Evolutionary conservation across 2,888 invertebrate genomes (phyloP).

Genomic region (Drosophila kanekoi): DNA sequence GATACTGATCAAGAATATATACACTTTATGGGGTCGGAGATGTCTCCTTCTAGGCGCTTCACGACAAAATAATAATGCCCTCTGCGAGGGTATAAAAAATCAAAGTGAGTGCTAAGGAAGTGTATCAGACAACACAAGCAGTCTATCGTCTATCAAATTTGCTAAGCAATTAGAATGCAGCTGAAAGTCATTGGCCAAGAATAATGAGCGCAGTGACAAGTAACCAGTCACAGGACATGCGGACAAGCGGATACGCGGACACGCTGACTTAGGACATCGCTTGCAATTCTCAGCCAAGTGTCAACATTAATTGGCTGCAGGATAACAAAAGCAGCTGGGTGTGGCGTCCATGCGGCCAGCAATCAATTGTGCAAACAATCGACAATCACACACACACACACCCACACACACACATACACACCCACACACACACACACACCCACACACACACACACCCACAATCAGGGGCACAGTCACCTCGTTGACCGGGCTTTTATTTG

Average conservation of each 20-base stretch:
- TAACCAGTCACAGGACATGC: constrained; percentile 21
- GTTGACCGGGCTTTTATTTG: constrained; percentile 38
- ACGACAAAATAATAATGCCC: too few species aligned
- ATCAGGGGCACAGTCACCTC: constrained; percentile 9
- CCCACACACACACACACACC: constrained; percentile 1
- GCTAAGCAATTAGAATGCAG: constrained; percentile 39
- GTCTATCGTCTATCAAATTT: constrained; percentile 33
- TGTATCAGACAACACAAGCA: constrained; percentile 11
- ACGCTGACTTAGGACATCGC: constrained; percentile 20
- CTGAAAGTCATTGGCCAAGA: constrained; percentile 34
- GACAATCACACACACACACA: constrained; percentile 20
- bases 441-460: constrained; percentile 16
- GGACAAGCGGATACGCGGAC: constrained; percentile 12
- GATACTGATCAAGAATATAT: too few species aligned
- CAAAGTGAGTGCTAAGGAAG: constrained; percentile 16
- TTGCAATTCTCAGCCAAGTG: constrained; percentile 49
- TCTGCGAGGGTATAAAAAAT: too few species aligned
- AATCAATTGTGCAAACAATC: constrained; percentile 75
- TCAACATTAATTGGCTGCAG: constrained; percentile 70
- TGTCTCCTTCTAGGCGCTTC: too few species aligned
- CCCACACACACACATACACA: constrained; percentile 3
- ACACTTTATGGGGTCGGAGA: too few species aligned
- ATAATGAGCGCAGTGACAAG: constrained; percentile 27
- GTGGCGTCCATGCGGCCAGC: constrained; percentile 43
- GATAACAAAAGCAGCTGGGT: constrained; percentile 51